These are phyloP conservation scores for Diachrysia chrysitis DNA, from an alignment of 2,888 invertebrate species.

Conservation along the genomic window DNA sequence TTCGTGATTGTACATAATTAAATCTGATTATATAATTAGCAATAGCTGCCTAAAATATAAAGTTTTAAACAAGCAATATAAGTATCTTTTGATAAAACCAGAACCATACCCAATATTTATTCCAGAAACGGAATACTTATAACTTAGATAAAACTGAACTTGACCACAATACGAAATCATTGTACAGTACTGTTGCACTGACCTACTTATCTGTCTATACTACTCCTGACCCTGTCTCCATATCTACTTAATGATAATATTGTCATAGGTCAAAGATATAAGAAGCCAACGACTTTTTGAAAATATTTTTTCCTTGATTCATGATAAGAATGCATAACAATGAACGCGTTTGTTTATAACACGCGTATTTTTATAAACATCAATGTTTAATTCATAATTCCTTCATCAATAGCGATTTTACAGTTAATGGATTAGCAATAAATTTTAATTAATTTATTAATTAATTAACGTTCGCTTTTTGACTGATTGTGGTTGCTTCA, in stretches of 20 bases:
- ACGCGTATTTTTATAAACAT: slow-evolving; percentile 36
- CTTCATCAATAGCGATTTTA: slow-evolving; percentile 18
- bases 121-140: slow-evolving; percentile 22
- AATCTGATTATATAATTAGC: too few species aligned
- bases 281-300: slow-evolving; percentile 83
- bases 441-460: slow-evolving; percentile 40
- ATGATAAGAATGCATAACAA: slow-evolving; percentile 67
- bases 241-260: slow-evolving; percentile 76
- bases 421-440: slow-evolving; percentile 41
- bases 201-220: slow-evolving; percentile 80
- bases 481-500: slow-evolving; percentile 20
- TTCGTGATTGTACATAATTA: not conserved
- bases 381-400: slow-evolving; percentile 6
- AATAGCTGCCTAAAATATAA: too few species aligned
- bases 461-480: slow-evolving; percentile 20
- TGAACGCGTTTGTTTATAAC: slow-evolving; percentile 63
- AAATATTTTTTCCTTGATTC: slow-evolving; percentile 77
- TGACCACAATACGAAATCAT: slow-evolving; percentile 78
- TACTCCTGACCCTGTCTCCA: slow-evolving; percentile 77
- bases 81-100: not conserved
- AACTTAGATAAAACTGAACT: slow-evolving; percentile 76
- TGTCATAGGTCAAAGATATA: slow-evolving; percentile 79
- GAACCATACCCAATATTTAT: slow-evolving; percentile 15
- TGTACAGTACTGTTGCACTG: slow-evolving; percentile 76
- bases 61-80: too few species aligned